Evolutionary conservation across 2,888 invertebrate species (phyloP).

Genomic region (Hirtodrosophila trivittata): DNA sequence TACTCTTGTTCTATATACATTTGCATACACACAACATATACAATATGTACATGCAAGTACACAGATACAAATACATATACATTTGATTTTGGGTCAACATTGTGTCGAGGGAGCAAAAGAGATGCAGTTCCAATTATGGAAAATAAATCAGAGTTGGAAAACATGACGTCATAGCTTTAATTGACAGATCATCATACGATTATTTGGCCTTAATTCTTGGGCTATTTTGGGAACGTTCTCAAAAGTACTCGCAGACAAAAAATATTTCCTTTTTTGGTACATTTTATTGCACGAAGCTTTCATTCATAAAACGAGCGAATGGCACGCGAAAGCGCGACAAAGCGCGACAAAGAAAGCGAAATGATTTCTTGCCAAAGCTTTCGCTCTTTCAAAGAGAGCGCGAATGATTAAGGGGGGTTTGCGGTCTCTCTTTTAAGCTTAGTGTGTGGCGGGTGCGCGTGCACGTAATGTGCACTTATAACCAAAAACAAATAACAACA

Average conservation of each 20-base stretch:
- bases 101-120: no score
- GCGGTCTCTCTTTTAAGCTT: conserved; percentile 4
- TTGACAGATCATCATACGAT: not conserved
- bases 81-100: no score
- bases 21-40: no score
- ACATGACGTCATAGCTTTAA: not conserved
- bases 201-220: not conserved
- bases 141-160: not conserved
- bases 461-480: conserved; percentile 34
- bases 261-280: conserved; percentile 28
- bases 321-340: conserved; percentile 35
- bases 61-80: no score
- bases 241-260: not conserved
- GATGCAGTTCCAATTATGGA: no score
- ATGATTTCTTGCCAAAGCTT: no score
- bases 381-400: conserved; percentile 34
- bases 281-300: conserved; percentile 39
- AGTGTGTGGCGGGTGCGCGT: conserved; percentile 30
- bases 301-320: conserved; percentile 45
- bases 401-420: conserved; percentile 30
- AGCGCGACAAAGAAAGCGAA: not conserved
- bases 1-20: no score
- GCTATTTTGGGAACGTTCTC: no score
- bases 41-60: no score
- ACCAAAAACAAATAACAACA: conserved; percentile 37